Conservation (phyloP, 2,888 invertebrate species). For the Microctonus brassicae region DNA sequence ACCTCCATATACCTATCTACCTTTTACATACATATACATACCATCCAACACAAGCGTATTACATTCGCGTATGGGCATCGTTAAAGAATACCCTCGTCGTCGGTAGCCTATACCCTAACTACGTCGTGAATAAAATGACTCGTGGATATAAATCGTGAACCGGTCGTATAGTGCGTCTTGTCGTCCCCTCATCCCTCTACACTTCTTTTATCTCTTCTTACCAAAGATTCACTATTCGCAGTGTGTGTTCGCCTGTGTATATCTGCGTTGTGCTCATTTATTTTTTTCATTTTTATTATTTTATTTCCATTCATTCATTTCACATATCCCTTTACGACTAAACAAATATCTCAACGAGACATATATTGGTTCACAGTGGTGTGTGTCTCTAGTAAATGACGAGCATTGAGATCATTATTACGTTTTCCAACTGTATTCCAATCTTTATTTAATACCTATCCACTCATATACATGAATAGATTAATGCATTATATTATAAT, state of each 20-base stretch:
- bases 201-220: background rate
- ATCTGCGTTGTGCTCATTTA: background rate
- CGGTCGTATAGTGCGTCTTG: conserved; percentile 21
- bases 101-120: conserved; percentile 37
- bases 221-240: background rate
- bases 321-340: conserved; percentile 10
- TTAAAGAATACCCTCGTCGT: conserved; percentile 41
- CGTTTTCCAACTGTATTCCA: conserved; percentile 10
- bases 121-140: conserved; percentile 46
- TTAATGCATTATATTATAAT: background rate
- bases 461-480: background rate
- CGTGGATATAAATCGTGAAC: conserved; percentile 41
- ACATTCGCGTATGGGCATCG: conserved; percentile 44
- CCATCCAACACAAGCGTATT: background rate
- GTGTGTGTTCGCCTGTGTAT: too few relatives aligned
- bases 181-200: conserved; percentile 9
- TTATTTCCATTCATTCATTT: background rate
- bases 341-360: too few relatives aligned
- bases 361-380: too few relatives aligned
- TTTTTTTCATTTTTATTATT: conserved; percentile 4
- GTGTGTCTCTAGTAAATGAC: conserved; percentile 21
- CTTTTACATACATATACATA: background rate
- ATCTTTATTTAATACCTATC: background rate
- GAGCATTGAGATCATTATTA: conserved; percentile 42
- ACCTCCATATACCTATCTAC: background rate